A percentile compares a stretch with the other conserved stretches of the same genome.
phyloP scores from a whole-genome alignment of 1,140 invertebrate species.

The Hirudo medicinalis region DNA sequence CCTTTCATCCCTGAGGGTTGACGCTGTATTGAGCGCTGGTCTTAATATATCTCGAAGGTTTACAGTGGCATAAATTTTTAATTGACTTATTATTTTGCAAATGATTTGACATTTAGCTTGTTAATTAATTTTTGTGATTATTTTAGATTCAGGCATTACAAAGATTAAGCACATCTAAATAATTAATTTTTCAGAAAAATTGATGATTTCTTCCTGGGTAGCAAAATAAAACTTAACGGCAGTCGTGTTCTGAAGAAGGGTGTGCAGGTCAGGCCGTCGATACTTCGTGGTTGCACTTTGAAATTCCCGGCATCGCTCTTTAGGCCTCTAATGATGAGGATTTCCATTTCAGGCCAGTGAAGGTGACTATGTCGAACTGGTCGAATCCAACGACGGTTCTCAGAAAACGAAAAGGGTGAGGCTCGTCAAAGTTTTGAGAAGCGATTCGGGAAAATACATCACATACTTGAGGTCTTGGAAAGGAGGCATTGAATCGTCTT shows the following conservation, averaged over 20 bases:
- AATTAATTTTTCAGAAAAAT: constrained; percentile 14
- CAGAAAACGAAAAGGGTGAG: constrained; percentile 15
- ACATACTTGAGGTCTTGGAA: constrained; percentile 6
- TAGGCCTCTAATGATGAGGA: neutral
- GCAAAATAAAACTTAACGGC: constrained; percentile 18
- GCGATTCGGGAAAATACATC: neutral
- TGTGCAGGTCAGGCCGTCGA: constrained; percentile 1
- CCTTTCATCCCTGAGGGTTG: constrained; percentile 15
- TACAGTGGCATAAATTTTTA: neutral
- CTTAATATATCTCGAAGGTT: constrained; percentile 20
- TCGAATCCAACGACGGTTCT: neutral
- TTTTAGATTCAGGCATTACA: too few species aligned
- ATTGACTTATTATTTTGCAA: neutral
- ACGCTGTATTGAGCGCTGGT: constrained; percentile 17
- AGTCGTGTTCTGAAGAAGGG: constrained; percentile 19
- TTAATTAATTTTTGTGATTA: too few species aligned
- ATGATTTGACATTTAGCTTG: neutral
- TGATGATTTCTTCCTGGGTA: constrained; percentile 20
- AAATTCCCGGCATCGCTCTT: too few species aligned
- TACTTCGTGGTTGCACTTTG: neutral
- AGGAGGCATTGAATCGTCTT: neutral
- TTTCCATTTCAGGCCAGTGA: constrained; percentile 10
- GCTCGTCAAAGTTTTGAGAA: constrained; percentile 10
- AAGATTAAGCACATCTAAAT: too few species aligned
- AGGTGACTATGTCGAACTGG: constrained; percentile 11